Base-by-base conservation (phyloP, 2,113 vertebrate species). In the Cryptotis parvus region DNA sequence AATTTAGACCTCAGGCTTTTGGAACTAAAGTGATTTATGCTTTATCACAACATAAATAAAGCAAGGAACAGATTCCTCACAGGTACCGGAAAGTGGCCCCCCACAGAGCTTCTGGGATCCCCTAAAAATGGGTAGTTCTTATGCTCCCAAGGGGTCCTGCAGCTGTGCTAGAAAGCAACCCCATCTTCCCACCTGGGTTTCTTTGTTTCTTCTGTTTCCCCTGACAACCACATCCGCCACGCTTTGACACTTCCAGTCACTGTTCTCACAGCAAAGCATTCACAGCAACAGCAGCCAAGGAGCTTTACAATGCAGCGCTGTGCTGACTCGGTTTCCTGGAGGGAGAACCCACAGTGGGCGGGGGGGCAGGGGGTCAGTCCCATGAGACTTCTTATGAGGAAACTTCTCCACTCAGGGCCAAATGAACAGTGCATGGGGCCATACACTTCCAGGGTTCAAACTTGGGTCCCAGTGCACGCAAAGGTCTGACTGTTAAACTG, bases 181-280 rank as follows among this genome's bases (percentile, higher is more conserved):
- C 24, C 3, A 9, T n/a, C 66, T 84, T 65, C 29, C 41, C 35
- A 84, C 45, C 55, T 66, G 16, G 55, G 55, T 58, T n/a, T n/a
- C 24, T 35, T 24, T 41, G 31, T 55, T 43, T 81, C 43, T 22
- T 35, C 31, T 9, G 33, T 80, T 66, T 43, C 52, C 41, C 35
- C 24, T 12, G 3, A 65, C 9, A 31, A 6, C 24, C 66, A 66
- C 27, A n/a, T 11, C 55, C 58, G 80, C 33, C 31, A 31, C 43
- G 45, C 14, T 74, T 86, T 93, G 81, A 93, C 43, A 55, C 76
- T 39, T 66, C 43, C 80, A 55, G 76, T 80, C 68, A 79, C 43
- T 33, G 84, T 27, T 68, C 55, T 55, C 24, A 37, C 43, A 35
- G 33, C 6, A 22, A 84, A 55, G n/a, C 39, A n/a, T 68, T 89